Evolutionary conservation across 1,140 invertebrate genomes (phyloP), one percentile per base, ranked within the genome.

Genomic region (Homarus americanus): DNA sequence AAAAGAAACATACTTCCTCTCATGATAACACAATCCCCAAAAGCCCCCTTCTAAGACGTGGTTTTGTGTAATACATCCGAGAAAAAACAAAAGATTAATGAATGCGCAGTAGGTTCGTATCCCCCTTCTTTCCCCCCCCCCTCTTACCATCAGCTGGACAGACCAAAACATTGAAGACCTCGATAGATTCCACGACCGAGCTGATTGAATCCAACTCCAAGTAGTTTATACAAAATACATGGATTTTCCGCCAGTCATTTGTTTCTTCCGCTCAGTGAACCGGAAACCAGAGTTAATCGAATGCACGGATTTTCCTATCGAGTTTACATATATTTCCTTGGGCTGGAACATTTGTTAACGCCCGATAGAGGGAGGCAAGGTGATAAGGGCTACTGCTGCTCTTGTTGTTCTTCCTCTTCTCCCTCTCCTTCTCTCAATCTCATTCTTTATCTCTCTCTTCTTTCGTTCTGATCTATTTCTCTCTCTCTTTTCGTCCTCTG

Each of bases 251-350:
- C 34, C 15, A 32, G 82, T 69, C 82, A 83, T 83, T 83, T 66
- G 82, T 83, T 83, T 69, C 82, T 83, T 83, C 82, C 82, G 34
- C 58, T 58, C 82, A 83, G 58, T 83, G 82, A 69, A 38, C 63
- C 82, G 82, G 82, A 83, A 83, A 83, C 82, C 82, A 7, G 44
- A 63, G 79, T n/a, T 82, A 82, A 82, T 82, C 58, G 58, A 40
- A 40, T 69, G 63, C 53, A 24, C 58, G 53, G 82, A 69, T 69
- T 69, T 83, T 63, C 28, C 32, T 83, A 83, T 83, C 82, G 82
- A 83, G 82, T 83, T 83, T 83, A 83, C 82, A 83, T 83, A 83
- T 63, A 69, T 83, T 69, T 63, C 5, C 82, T 40, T 38, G 34
- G 17, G 36, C 36, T 15, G 72, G 72, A 40, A 28, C 15, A 58